Base-by-base conservation (phyloP, 1,140 invertebrate species). In the Aricia agestis region DNA sequence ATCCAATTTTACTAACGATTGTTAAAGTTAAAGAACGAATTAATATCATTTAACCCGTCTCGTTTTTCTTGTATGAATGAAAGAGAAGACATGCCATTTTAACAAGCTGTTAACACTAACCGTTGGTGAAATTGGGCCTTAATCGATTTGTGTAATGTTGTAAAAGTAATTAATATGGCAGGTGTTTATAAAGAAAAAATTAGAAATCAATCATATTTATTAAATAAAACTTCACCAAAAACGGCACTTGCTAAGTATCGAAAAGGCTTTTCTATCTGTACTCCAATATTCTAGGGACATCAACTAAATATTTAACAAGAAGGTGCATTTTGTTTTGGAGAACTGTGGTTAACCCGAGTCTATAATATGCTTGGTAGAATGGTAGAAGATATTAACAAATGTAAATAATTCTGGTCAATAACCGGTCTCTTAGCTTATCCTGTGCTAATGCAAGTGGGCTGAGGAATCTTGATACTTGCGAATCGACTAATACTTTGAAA, bases 381-480 rank as follows among this genome's bases (percentile, higher is more conserved):
- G 45, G 13, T 52, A 15, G 45, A 52, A 52, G 45, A 52, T 13
- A 63, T 63, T 63, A 63, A 63, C 59, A 63, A 52, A 63, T 63
- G 59, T 63, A 63, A 63, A 63, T 63, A 63, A 63, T 63, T 63
- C 59, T 63, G 19, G 17, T 63, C 59, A 9, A 63, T 18, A 25
- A 63, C 18, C 17, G 71, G 72, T 72, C 74, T 74, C 69, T 73
- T n/a, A n/a, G 68, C 70, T 57, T 73, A 74, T 11, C 9, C 7
- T 72, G 74, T 80, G 74, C 73, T 85, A 85, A 82, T 25, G 18
- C 59, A 19, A 63, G 59, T n/a, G 18, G 18, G 58, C 59, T 63
- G 19, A 11, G 59, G 59, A 63, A 63, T 63, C 17, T 25, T 18
- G 17, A 18, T 18, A 59, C 58, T 59, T 52, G 11, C 45, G 11